Conservation (phyloP, 2,113 vertebrate species). For the Oryzias melastigma region DNA sequence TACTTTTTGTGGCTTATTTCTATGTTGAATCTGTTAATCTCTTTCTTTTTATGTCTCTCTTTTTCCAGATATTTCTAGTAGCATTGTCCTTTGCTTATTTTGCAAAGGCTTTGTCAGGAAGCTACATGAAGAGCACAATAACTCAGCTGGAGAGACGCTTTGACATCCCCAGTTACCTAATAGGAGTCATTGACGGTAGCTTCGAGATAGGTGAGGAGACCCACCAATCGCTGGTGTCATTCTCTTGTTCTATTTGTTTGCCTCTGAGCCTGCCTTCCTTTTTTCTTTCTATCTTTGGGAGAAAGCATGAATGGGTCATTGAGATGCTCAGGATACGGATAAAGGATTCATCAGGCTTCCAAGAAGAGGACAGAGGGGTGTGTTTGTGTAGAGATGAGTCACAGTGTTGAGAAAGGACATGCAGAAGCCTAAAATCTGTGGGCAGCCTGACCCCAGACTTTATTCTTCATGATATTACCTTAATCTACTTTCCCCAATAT, state of each 20-base stretch:
- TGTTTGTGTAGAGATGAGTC: slow-evolving; percentile 47
- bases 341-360: slow-evolving; percentile 53
- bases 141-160: slow-evolving; percentile 94
- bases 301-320: slow-evolving; percentile 56
- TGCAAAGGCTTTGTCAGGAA: slow-evolving; percentile 89
- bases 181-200: slow-evolving; percentile 92
- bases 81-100: slow-evolving; percentile 92
- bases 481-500: background rate
- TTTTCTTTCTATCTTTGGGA: slow-evolving; percentile 27
- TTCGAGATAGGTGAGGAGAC: slow-evolving; percentile 91
- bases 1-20: background rate
- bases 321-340: slow-evolving; percentile 50
- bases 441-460: background rate
- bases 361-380: slow-evolving; percentile 23
- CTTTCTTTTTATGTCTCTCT: slow-evolving; percentile 16
- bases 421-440: background rate
- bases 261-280: slow-evolving; percentile 23
- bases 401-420: slow-evolving; percentile 49
- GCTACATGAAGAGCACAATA: slow-evolving; percentile 95
- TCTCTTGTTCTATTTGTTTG: slow-evolving; percentile 34
- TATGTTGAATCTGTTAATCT: slow-evolving; percentile 3
- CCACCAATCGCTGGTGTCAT: slow-evolving; percentile 38
- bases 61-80: slow-evolving; percentile 84
- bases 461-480: slow-evolving; percentile 4
- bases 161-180: slow-evolving; percentile 90